Percentiles rank a stretch among this genome's conserved stretches.
Evolutionary conservation across 2,888 invertebrate genomes (phyloP).

Genomic region (Orthonychiurus folsomi): DNA sequence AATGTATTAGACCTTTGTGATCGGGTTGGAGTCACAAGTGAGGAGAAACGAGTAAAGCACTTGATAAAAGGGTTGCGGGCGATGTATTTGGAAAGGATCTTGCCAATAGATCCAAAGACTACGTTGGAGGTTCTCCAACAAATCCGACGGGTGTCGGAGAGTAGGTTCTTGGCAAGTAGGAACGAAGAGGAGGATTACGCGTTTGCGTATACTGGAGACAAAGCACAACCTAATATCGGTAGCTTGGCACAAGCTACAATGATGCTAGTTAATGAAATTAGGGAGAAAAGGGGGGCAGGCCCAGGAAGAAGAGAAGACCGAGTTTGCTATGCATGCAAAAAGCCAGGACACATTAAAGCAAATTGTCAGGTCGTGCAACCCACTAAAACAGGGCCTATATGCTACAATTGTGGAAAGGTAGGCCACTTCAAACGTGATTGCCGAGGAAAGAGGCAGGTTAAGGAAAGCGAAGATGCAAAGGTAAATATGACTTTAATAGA

Average conservation of each 20-base stretch:
- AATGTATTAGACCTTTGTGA: background rate
- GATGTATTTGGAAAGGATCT: background rate
- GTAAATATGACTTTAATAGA: background rate
- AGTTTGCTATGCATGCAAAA: background rate
- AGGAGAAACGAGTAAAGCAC: background rate
- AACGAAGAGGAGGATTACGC: background rate
- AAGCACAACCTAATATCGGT: background rate
- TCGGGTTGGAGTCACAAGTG: background rate
- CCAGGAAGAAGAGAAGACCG: background rate
- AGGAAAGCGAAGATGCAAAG: background rate
- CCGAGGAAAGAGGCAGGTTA: background rate
- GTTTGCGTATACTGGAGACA: background rate
- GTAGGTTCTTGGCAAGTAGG: background rate
- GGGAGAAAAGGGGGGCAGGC: background rate
- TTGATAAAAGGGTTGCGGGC: background rate
- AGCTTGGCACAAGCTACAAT: constrained; percentile 3
- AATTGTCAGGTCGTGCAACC: background rate
- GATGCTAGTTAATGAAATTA: background rate
- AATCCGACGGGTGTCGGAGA: background rate
- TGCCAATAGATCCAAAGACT: background rate
- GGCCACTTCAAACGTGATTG: constrained; percentile 2
- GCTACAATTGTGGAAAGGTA: constrained; percentile 5
- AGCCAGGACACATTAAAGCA: background rate
- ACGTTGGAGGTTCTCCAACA: background rate
- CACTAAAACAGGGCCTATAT: background rate